Percentiles rank a stretch among this genome's conserved stretches.
phyloP scores from a whole-genome alignment of 2,888 invertebrate genomes.

The Crossocerus cetratus region DNA sequence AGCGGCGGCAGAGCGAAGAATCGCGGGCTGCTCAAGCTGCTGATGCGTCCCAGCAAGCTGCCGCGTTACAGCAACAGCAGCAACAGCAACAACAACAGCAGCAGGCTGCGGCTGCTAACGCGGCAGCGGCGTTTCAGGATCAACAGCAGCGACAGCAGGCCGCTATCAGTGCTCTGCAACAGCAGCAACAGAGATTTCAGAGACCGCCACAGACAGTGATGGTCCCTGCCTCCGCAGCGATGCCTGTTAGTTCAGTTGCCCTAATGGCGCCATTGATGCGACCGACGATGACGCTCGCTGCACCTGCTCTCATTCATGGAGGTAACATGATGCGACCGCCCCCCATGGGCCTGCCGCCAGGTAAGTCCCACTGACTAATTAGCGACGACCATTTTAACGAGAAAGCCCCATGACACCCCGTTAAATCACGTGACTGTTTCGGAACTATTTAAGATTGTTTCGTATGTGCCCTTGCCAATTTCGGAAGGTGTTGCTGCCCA shows the following conservation, averaged over 20 bases:
- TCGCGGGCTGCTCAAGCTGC: constrained; percentile 67
- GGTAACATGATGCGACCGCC: constrained; percentile 83
- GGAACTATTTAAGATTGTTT: constrained; percentile 18
- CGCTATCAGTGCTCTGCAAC: constrained; percentile 75
- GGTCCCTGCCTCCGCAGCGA: constrained; percentile 77
- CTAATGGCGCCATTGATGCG: constrained; percentile 79
- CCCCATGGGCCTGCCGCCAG: constrained; percentile 83
- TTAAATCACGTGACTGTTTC: constrained; percentile 35
- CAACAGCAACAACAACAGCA: constrained; percentile 71
- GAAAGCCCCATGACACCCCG: constrained; percentile 23
- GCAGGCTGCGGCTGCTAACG: constrained; percentile 76
- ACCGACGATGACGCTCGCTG: constrained; percentile 78
- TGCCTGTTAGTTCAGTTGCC: constrained; percentile 78
- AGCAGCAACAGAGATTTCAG: constrained; percentile 77
- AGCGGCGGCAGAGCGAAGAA: constrained; percentile 77
- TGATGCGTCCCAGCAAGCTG: constrained; percentile 61
- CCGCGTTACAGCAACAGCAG: constrained; percentile 68
- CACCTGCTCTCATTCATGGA: constrained; percentile 79
- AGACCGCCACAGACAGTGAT: constrained; percentile 78
- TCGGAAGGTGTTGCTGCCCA: neutral
- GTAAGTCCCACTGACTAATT: constrained; percentile 77
- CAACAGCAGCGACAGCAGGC: constrained; percentile 77
- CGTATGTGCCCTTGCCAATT: constrained; percentile 21
- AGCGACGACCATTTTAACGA: constrained; percentile 32
- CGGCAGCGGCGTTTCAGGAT: constrained; percentile 75